Evolutionary conservation across 2,113 vertebrate genomes (phyloP).

Genomic region (cattle (Bos taurus)): ARS-UCD2.0 NC_037357.1:2181001-2181500

Average conservation of each 20-base stretch:
- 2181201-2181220: neutral
- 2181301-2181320: neutral
- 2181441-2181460: conserved; percentile 3
- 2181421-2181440: neutral
- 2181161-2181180: neutral
- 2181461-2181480: neutral
- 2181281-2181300: neutral
- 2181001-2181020: neutral
- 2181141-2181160: neutral
- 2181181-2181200: neutral
- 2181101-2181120: neutral
- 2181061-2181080: neutral
- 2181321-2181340: neutral
- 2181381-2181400: neutral
- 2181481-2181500: neutral
- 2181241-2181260: neutral
- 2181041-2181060: neutral
- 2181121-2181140: neutral
- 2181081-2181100: neutral
- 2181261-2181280: neutral
- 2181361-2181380: neutral
- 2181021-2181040: neutral
- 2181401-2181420: neutral
- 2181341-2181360: neutral
- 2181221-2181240: conserved; percentile 5